Percentiles rank a stretch among this genome's conserved stretches.
phyloP scores from a whole-genome alignment of 2,888 invertebrate genomes.

The Watsonalla binaria region DNA sequence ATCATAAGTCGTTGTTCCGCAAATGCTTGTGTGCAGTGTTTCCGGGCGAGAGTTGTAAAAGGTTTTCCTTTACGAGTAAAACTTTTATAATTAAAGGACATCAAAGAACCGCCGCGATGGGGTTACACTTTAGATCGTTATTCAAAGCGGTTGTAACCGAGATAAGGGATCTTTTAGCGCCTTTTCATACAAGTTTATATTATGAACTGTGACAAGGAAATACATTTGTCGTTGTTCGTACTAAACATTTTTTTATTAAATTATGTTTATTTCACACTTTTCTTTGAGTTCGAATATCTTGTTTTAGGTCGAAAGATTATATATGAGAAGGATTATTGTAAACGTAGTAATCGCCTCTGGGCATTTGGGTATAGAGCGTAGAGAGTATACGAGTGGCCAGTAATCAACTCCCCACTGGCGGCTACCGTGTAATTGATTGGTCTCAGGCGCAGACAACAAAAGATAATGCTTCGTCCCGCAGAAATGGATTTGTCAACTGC shows the following conservation, averaged over 20 bases:
- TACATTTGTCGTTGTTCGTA: conserved; percentile 35
- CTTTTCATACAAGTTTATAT: conserved; percentile 65
- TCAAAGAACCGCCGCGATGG: conserved; percentile 70
- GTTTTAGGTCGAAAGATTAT: background rate
- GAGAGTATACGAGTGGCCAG: conserved; percentile 41
- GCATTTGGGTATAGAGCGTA: conserved; percentile 30
- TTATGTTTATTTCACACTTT: background rate
- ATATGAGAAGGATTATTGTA: background rate
- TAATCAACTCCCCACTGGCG: conserved; percentile 62
- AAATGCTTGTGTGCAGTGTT: conserved; percentile 31
- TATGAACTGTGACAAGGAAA: conserved; percentile 56
- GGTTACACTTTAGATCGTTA: conserved; percentile 74
- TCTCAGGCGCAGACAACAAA: conserved; percentile 68
- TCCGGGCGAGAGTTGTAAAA: conserved; percentile 40
- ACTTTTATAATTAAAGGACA: conserved; percentile 77
- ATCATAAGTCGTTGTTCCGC: conserved; percentile 29
- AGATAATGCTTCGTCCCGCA: conserved; percentile 60
- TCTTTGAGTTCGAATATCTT: too few relatives aligned
- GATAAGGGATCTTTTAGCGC: conserved; percentile 69
- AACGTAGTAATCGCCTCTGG: conserved; percentile 17
- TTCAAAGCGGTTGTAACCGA: conserved; percentile 69
- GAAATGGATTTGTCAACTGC: conserved; percentile 74
- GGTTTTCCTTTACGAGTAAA: conserved; percentile 64
- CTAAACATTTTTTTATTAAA: background rate
- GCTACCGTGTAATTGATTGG: conserved; percentile 67